Evolutionary conservation across 2,797 vertebrate genomes (phyloP).

Genomic region (Cephalopachus bancanus): DNA sequence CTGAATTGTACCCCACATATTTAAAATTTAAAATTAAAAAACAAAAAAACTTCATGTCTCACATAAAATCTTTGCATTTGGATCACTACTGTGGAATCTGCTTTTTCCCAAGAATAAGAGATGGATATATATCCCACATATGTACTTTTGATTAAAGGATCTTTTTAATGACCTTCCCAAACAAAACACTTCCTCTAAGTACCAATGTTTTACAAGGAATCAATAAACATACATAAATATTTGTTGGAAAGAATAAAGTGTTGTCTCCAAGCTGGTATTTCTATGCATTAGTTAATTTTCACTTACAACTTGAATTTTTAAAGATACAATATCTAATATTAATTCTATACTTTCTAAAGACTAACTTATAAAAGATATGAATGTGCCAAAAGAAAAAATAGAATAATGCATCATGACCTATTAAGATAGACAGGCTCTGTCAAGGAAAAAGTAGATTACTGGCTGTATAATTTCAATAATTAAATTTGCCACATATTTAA

Average conservation of each 20-base stretch:
- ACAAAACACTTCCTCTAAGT: not conserved
- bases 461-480: not conserved
- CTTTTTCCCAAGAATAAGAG: not conserved
- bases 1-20: no score
- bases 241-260: slow-evolving; percentile 19
- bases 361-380: slow-evolving; percentile 29
- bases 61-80: not conserved
- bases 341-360: not conserved
- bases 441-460: not conserved
- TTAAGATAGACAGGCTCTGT: not conserved
- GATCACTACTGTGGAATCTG: not conserved
- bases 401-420: slow-evolving; percentile 14
- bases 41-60: not conserved
- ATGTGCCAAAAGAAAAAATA: slow-evolving; percentile 3
- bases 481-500: slow-evolving; percentile 47
- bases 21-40: no score
- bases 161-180: slow-evolving; percentile 12
- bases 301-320: slow-evolving; percentile 25
- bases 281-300: not conserved
- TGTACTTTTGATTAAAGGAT: not conserved
- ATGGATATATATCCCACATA: not conserved
- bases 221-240: not conserved
- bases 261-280: not conserved
- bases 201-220: not conserved
- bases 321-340: not conserved